A percentile compares a stretch with the other conserved stretches of the same genome.
These are phyloP conservation scores for Chelonoidis abingdonii DNA, from an alignment of 2,113 vertebrate genomes.

Conservation along the genomic window DNA sequence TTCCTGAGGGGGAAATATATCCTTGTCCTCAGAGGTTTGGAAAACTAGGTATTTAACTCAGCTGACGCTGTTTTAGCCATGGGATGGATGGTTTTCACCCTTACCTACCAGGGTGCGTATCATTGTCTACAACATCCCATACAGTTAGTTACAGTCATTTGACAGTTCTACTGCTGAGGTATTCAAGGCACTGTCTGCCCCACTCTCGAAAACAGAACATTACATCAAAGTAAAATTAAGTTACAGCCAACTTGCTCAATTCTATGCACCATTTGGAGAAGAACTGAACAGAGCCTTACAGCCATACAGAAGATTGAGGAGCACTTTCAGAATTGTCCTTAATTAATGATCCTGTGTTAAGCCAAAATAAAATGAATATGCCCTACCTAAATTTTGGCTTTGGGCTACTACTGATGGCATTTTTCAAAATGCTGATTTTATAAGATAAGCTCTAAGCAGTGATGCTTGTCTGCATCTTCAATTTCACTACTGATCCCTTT, in stretches of 20 bases:
- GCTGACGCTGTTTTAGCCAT: neutral
- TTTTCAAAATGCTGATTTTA: neutral
- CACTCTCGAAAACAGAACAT: fast-evolving
- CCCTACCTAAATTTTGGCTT: neutral
- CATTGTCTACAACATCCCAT: neutral
- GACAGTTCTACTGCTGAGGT: neutral
- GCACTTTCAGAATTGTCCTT: conserved; percentile 11
- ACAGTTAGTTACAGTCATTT: neutral
- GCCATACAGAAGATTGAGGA: neutral
- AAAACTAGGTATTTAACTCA: neutral
- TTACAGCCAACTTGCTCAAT: neutral
- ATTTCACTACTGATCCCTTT: neutral
- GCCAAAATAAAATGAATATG: neutral
- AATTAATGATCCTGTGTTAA: neutral
- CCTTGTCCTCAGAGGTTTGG: neutral
- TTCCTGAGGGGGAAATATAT: neutral
- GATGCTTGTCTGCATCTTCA: neutral
- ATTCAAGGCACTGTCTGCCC: fast-evolving
- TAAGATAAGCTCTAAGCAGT: neutral
- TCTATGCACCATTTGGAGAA: neutral
- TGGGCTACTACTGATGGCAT: fast-evolving
- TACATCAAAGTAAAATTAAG: neutral
- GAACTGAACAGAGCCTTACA: conserved; percentile 26
- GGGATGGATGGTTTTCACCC: neutral
- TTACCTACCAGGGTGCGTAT: neutral